These are phyloP conservation scores for Bradypodion pumilum DNA, from an alignment of 2,797 vertebrate species.

Conservation along the genomic window DNA sequence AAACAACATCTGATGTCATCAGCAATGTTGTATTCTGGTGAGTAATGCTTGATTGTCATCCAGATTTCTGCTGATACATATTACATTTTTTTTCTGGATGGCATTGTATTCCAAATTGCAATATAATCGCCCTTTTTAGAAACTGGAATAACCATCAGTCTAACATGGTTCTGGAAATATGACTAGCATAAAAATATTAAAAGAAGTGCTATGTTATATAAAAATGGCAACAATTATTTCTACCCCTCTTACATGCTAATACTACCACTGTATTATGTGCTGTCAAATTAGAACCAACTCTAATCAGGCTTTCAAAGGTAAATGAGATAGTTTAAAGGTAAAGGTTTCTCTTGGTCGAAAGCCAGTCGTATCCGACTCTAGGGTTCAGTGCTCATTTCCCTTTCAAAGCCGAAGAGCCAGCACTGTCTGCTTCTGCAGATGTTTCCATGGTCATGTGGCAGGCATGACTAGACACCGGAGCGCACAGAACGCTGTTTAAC, in stretches of 20 bases:
- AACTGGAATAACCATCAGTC: background rate
- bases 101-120: background rate
- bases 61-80: background rate
- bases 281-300: too few relatives aligned
- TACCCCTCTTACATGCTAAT: background rate
- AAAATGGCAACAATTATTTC: background rate
- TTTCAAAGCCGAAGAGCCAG: too few relatives aligned
- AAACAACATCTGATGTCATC: background rate
- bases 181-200: background rate
- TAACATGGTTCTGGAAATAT: background rate
- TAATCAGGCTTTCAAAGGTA: too few relatives aligned
- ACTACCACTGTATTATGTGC: background rate
- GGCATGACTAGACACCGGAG: too few relatives aligned
- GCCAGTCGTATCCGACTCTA: too few relatives aligned
- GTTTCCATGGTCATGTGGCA: too few relatives aligned
- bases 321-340: too few relatives aligned
- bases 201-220: background rate
- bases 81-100: background rate
- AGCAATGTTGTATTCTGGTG: background rate
- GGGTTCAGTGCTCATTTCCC: too few relatives aligned
- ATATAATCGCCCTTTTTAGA: too few relatives aligned
- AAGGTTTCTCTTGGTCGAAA: too few relatives aligned
- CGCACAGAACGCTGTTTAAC: too few relatives aligned
- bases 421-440: too few relatives aligned
- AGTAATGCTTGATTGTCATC: background rate